phyloP scores from a whole-genome alignment of 2,888 invertebrate genomes.

The Pyrochroa serraticornis region DNA sequence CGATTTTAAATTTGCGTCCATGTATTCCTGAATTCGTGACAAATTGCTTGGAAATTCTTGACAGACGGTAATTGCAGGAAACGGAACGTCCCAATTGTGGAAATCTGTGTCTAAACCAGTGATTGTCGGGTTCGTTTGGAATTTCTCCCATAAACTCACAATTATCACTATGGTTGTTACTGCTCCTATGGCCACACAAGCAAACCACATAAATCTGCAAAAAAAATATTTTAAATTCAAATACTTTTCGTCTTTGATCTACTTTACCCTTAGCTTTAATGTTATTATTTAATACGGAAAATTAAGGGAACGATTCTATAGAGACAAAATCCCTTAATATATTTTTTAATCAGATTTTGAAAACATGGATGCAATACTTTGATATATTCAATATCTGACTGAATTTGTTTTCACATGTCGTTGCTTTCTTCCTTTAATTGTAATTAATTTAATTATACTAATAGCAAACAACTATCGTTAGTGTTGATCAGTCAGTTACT shows the following conservation, averaged over 20 bases:
- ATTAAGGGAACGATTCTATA: no score
- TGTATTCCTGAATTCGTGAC: constrained; percentile 41
- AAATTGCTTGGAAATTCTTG: constrained; percentile 53
- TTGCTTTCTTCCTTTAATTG: no score
- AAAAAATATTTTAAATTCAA: no score
- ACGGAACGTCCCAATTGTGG: constrained; percentile 79
- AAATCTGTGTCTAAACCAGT: constrained; percentile 82
- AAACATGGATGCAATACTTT: no score
- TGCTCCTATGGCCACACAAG: constrained; percentile 71
- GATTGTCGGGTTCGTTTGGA: constrained; percentile 83
- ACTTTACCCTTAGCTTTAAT: constrained; percentile 18
- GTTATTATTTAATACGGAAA: constrained; percentile 2
- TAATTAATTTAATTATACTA: no score
- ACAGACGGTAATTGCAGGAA: constrained; percentile 76
- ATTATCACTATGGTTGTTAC: constrained; percentile 77
- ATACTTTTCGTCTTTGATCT: no score
- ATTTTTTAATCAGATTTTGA: no score
- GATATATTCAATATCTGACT: no score
- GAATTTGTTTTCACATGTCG: no score
- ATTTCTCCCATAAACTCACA: constrained; percentile 79
- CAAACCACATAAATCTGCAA: constrained; percentile 79
- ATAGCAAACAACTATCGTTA: no score
- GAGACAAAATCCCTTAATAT: no score
- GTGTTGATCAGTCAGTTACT: no score
- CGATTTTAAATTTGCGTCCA: constrained; percentile 29